Evolutionary conservation across 2,888 invertebrate species (phyloP).

Genomic region (Ormyrus labotus): DNA sequence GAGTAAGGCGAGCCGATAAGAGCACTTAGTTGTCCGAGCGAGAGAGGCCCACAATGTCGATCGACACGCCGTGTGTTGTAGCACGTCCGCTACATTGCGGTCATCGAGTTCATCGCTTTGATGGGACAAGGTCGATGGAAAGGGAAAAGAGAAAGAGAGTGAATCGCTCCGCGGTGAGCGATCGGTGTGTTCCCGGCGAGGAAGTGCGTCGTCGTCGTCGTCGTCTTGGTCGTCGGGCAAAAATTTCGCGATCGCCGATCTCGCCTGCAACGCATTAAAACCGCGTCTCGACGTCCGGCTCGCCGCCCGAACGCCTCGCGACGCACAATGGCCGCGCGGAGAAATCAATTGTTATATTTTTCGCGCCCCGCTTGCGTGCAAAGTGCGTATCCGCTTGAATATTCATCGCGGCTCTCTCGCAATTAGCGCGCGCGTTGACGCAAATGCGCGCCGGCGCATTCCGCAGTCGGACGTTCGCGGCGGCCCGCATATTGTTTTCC

Average conservation of each 20-base stretch:
- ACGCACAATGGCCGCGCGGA: conserved; percentile 17
- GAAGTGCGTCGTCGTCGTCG: no score
- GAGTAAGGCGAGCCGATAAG: conserved; percentile 34
- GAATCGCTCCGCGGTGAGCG: no score
- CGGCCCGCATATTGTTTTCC: no score
- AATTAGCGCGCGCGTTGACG: no score
- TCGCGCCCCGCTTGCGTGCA: neutral
- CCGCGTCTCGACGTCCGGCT: neutral
- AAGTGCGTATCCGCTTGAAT: no score
- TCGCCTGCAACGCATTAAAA: neutral
- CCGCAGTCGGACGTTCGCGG: no score
- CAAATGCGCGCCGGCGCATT: no score
- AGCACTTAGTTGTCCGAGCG: conserved; percentile 45
- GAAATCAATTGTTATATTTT: conserved; percentile 30
- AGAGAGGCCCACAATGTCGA: conserved; percentile 21
- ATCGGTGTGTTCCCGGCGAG: no score
- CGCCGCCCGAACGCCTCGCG: neutral
- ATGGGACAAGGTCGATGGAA: conserved; percentile 50
- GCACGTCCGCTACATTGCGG: conserved; percentile 24
- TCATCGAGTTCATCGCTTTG: conserved; percentile 49
- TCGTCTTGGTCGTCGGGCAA: no score
- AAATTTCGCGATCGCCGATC: neutral
- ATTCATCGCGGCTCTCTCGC: no score
- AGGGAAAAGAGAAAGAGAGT: conserved; percentile 25
- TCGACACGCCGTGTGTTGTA: neutral